A percentile compares a stretch with the other conserved stretches of the same genome.
These are phyloP conservation scores for Hypanus sabinus DNA, from an alignment of 2,113 vertebrate genomes.

Conservation along the genomic window DNA sequence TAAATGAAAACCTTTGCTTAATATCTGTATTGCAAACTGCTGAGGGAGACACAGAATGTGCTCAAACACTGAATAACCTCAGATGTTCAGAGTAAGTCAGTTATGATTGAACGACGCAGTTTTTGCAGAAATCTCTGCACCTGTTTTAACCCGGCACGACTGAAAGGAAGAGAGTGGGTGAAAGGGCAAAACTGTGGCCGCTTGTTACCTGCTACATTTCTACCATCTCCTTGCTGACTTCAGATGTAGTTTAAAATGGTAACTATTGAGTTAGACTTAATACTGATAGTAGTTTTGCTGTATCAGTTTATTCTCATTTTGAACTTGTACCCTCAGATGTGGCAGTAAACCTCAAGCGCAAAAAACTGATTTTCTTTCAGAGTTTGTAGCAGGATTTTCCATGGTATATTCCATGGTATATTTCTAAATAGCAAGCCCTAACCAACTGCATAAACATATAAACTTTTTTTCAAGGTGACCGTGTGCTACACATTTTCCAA, in stretches of 20 bases:
- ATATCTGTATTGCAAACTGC: background rate
- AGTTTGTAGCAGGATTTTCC: background rate
- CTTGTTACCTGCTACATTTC: no score
- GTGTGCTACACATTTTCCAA: background rate
- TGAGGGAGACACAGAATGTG: background rate
- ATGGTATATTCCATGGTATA: background rate
- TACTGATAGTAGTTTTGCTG: background rate
- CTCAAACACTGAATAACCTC: background rate
- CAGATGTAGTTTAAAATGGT: background rate
- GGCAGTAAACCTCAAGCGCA: background rate
- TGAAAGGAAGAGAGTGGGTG: background rate
- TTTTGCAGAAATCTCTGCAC: background rate
- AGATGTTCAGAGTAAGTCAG: background rate
- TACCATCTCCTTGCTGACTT: background rate
- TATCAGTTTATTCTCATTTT: background rate
- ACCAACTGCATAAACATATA: background rate
- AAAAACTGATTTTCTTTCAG: background rate
- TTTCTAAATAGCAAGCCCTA: background rate
- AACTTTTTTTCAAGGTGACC: background rate
- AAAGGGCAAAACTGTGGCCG: background rate
- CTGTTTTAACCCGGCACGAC: background rate
- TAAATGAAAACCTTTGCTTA: constrained; percentile 11
- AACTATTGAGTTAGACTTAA: background rate
- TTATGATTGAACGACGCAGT: background rate
- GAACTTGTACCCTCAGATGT: background rate